phyloP scores from a whole-genome alignment of 1,140 invertebrate genomes.

The Drosophila pseudoobscura region DNA sequence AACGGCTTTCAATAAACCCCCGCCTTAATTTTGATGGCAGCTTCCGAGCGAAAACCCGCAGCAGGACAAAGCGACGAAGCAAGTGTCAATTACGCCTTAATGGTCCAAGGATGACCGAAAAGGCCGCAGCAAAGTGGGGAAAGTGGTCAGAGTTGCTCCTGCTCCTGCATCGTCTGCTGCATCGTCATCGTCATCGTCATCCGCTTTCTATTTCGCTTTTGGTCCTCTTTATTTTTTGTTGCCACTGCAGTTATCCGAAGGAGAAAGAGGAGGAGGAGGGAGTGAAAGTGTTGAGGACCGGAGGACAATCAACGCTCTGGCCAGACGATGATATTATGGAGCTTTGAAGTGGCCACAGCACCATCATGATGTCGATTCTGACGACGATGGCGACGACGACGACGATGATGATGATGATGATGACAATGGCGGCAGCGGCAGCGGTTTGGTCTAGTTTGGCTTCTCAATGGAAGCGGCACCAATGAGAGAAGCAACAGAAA shows the following conservation, averaged over 20 bases:
- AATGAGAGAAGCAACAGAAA: constrained; percentile 2
- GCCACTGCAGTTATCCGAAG: constrained; percentile 31
- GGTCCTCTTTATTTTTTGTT: constrained; percentile 14
- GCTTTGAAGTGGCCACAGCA: constrained; percentile 67
- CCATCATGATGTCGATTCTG: constrained; percentile 53
- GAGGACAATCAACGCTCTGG: constrained; percentile 67
- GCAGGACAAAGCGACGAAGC: constrained; percentile 25
- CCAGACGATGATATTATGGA: constrained; percentile 68
- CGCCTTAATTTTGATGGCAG: too few relatives aligned
- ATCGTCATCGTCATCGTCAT: background rate
- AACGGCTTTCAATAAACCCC: background rate
- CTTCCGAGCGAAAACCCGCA: too few relatives aligned
- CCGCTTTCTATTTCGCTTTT: constrained; percentile 23
- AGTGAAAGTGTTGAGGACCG: constrained; percentile 57
- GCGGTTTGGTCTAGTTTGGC: constrained; percentile 15
- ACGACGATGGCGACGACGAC: constrained; percentile 35
- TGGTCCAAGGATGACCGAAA: constrained; percentile 77
- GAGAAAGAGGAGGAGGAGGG: constrained; percentile 3
- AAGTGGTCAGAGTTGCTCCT: constrained; percentile 57
- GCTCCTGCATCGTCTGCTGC: background rate
- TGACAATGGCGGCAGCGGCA: constrained; percentile 37
- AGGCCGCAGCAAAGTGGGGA: constrained; percentile 76
- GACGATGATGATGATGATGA: constrained; percentile 26
- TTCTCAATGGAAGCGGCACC: constrained; percentile 1
- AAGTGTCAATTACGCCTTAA: constrained; percentile 80